A percentile compares a stretch with the other conserved stretches of the same genome.
Evolutionary conservation across 2,888 invertebrate species (phyloP).

Genomic region (Polylopha cassiicola): DNA sequence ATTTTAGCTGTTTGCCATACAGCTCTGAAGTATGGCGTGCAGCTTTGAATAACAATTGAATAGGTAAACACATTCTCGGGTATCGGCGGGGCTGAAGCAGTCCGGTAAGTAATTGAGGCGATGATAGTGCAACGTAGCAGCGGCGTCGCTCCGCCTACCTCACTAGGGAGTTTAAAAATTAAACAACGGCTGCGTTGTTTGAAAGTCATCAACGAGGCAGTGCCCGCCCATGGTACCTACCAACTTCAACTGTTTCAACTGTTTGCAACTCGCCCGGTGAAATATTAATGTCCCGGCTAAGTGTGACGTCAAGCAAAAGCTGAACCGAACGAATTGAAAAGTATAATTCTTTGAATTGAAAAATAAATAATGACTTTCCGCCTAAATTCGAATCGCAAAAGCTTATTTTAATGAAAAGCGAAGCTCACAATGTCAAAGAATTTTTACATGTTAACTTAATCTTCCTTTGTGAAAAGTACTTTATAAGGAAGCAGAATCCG

Average conservation of each 20-base stretch:
- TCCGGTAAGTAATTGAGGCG: conserved; percentile 11
- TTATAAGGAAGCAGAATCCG: too few species aligned
- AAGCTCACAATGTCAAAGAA: neutral
- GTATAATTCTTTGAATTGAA: conserved; percentile 15
- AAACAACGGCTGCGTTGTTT: conserved; percentile 20
- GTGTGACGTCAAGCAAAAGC: conserved; percentile 1
- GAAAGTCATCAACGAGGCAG: conserved; percentile 16
- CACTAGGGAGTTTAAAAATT: conserved; percentile 18
- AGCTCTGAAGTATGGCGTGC: too few species aligned
- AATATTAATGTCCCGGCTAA: conserved; percentile 16
- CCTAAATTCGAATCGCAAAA: conserved; percentile 7
- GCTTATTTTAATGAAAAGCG: conserved; percentile 6
- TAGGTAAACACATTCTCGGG: neutral
- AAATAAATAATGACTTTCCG: conserved; percentile 20
- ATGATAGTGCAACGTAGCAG: conserved; percentile 14
- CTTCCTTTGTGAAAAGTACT: too few species aligned
- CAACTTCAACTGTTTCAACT: conserved; percentile 16
- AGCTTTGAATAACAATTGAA: too few species aligned
- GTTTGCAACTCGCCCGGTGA: conserved; percentile 8
- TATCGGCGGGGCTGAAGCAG: too few species aligned
- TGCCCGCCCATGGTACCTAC: conserved; percentile 6
- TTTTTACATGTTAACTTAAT: too few species aligned
- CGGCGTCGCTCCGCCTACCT: conserved; percentile 4
- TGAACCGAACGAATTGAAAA: neutral
- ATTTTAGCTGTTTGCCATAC: too few species aligned